phyloP scores from a whole-genome alignment of 2,888 invertebrate species.

The Ophraella communa region DNA sequence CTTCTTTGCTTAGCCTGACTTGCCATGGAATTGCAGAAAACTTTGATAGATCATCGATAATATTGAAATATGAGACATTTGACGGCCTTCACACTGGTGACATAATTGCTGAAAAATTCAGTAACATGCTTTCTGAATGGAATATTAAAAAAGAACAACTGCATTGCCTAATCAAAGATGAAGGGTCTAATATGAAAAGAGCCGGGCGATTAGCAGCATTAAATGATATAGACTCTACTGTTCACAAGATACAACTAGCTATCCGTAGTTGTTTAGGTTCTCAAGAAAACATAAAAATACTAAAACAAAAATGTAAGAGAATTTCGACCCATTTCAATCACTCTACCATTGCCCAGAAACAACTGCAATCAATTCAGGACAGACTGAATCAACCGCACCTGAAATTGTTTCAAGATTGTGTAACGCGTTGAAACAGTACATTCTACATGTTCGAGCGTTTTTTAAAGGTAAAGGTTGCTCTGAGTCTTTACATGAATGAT shows the following conservation, averaged over 20 bases:
- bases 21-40: slow-evolving; percentile 1
- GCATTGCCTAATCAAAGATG: neutral
- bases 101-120: slow-evolving; percentile 8
- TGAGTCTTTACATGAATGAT: slow-evolving; percentile 9
- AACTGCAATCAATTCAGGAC: slow-evolving; percentile 4
- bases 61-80: slow-evolving; percentile 9
- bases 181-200: slow-evolving; percentile 7
- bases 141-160: slow-evolving; percentile 6
- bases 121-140: slow-evolving; percentile 4
- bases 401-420: slow-evolving; percentile 14
- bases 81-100: slow-evolving; percentile 1
- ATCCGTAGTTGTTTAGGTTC: slow-evolving; percentile 2
- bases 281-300: neutral
- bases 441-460: neutral
- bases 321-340: slow-evolving; percentile 4
- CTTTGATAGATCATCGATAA: neutral
- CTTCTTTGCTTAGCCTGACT: slow-evolving; percentile 7
- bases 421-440: slow-evolving; percentile 10
- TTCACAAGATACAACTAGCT: slow-evolving; percentile 2
- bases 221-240: slow-evolving; percentile 1
- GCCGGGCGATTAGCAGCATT: neutral
- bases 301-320: neutral
- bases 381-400: slow-evolving; percentile 5
- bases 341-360: slow-evolving; percentile 1
- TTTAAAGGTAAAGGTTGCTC: slow-evolving; percentile 9